phyloP scores from a whole-genome alignment of 2,797 vertebrate species.

The Danio jaintianensis region DNA sequence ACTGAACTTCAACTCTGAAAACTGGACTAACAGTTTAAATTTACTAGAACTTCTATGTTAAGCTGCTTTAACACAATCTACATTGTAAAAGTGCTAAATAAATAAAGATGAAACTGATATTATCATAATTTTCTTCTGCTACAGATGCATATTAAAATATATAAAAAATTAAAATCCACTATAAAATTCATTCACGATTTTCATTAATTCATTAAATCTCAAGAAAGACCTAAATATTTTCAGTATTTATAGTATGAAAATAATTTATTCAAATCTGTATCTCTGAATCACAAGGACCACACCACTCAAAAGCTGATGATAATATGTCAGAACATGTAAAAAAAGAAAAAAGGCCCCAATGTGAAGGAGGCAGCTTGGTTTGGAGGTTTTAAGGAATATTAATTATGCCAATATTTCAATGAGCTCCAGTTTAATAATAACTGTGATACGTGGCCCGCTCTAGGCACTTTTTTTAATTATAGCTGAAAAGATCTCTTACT shows the following conservation, averaged over 20 bases:
- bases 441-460: conserved; percentile 51
- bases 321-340: neutral
- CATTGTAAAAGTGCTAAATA: too few species aligned
- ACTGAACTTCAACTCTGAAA: too few species aligned
- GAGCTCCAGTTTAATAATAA: conserved; percentile 36
- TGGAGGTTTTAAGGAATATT: conserved; percentile 26
- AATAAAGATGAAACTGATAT: too few species aligned
- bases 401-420: conserved; percentile 33
- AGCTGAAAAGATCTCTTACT: conserved; percentile 48
- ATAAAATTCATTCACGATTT: fast-evolving
- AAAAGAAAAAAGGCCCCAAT: neutral
- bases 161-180: neutral
- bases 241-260: neutral
- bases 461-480: conserved; percentile 57
- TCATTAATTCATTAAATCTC: neutral
- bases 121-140: neutral
- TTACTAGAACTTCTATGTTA: too few species aligned
- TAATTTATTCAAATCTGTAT: conserved; percentile 4
- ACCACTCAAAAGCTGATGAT: neutral
- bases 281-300: neutral
- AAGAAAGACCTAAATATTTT: neutral
- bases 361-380: neutral
- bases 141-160: neutral
- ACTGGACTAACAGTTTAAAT: too few species aligned
- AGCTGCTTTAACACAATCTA: too few species aligned